Percentiles rank a stretch among this genome's conserved stretches.
Evolutionary conservation across 2,888 invertebrate genomes (phyloP).

Genomic region (Strigamia transsilvanica): DNA sequence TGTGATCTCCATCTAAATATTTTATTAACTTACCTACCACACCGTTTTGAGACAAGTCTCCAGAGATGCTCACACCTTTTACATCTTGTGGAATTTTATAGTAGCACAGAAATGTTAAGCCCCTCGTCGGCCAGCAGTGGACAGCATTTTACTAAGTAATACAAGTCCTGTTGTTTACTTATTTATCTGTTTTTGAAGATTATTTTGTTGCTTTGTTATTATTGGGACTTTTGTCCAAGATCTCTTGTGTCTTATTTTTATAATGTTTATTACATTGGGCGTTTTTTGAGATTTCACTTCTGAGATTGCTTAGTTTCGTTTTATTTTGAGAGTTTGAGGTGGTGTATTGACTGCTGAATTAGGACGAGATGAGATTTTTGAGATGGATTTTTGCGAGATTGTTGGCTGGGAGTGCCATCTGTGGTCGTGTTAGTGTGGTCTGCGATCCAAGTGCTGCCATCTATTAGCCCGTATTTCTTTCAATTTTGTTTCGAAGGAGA

Average conservation of each 20-base stretch:
- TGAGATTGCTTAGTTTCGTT: neutral
- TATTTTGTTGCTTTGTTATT: neutral
- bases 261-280: neutral
- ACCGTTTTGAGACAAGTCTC: neutral
- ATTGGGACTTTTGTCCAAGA: neutral
- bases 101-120: neutral
- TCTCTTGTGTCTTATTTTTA: neutral
- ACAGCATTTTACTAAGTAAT: neutral
- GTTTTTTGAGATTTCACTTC: neutral
- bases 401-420: neutral
- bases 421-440: neutral
- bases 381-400: neutral
- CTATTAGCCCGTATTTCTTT: neutral
- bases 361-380: neutral
- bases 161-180: neutral
- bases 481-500: neutral
- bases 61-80: conserved; percentile 7
- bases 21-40: neutral
- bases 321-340: neutral
- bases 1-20: neutral
- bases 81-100: conserved; percentile 10
- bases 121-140: neutral
- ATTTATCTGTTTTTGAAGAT: neutral
- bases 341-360: neutral
- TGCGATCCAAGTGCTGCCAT: neutral